Evolutionary conservation across 92 coral and sea anemone species (phyloP), one percentile per base, ranked within the genome.

Genomic region (Micromussa lordhowensis): DNA sequence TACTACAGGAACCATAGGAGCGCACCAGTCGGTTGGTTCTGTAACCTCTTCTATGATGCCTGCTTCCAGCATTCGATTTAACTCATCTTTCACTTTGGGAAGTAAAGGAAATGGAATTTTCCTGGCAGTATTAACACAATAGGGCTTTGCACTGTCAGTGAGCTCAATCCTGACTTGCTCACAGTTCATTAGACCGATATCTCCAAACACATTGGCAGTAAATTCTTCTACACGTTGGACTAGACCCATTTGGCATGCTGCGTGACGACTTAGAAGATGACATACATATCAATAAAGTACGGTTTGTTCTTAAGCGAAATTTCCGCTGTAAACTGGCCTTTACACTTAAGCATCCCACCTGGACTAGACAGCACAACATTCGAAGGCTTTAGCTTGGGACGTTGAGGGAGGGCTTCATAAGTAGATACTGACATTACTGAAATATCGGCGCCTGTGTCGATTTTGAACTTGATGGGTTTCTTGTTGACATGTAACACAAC

Each of bases 21-120:
- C 91, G 79, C 93, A 90, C 93, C 95, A 92, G n/a, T 92, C 91
- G 1, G 91, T 93, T 34, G 95, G 91, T 82, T 93, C 63, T 30
- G 77, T 88, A 28, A 93, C 85, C 59, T 87, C 81, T 40, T 77
- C 86, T 31, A 90, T 93, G 36, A 93, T 86, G 26, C 89, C 93
- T 34, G 90, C 91, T 53, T 73, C 85, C 59, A 85, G 74, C 92
- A 92, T 92, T 44, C 84, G 68, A 35, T 77, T 79, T 18, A 89
- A 83, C 54, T 92, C 92, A 22, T 66, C 86, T 82, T 89, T 68
- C 12, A 89, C 95, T 81, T 81, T 74, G 24, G 85, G 87, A 48
- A 89, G 29, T 29, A 92, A 35, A 3, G 95, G 92, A 57, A 88
- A 90, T 17, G 92, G 84, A 72, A 92, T 76, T 68, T 71, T 84